phyloP scores from a whole-genome alignment of 1,140 invertebrate genomes.

The Tribolium castaneum region DNA sequence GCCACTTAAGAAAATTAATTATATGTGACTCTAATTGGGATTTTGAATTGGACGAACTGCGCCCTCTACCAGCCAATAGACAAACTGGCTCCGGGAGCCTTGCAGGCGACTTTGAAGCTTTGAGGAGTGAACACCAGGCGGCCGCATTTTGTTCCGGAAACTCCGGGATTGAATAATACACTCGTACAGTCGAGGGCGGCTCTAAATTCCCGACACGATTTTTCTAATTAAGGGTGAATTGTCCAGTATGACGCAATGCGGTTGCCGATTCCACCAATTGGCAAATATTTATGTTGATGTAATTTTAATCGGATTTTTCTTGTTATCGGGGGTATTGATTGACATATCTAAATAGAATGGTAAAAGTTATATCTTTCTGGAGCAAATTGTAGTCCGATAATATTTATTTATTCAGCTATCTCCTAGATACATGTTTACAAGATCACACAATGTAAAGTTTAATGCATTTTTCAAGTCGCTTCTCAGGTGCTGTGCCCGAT shows the following conservation, averaged over 20 bases:
- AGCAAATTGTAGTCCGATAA: neutral
- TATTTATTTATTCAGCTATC: neutral
- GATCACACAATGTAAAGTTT: neutral
- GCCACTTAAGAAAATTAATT: slow-evolving; percentile 27
- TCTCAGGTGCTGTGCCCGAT: too few relatives aligned
- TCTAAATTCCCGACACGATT: neutral
- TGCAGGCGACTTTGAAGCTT: too few relatives aligned
- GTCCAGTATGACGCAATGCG: neutral
- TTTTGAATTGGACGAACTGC: neutral
- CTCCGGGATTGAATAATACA: too few relatives aligned
- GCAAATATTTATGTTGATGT: neutral
- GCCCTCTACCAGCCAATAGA: neutral
- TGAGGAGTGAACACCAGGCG: too few relatives aligned
- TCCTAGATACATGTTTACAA: neutral
- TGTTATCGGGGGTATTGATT: neutral
- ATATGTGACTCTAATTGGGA: slow-evolving; percentile 12
- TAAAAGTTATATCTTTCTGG: neutral
- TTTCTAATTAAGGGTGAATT: neutral
- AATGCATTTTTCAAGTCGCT: neutral
- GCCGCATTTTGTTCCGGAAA: too few relatives aligned
- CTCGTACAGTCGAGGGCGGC: too few relatives aligned
- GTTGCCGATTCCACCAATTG: too few relatives aligned
- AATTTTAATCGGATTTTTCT: neutral
- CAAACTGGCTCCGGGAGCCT: neutral
- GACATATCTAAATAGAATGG: neutral